Base-by-base conservation (phyloP, 23 tunicate species). In the Trididemnum nubilum region DNA sequence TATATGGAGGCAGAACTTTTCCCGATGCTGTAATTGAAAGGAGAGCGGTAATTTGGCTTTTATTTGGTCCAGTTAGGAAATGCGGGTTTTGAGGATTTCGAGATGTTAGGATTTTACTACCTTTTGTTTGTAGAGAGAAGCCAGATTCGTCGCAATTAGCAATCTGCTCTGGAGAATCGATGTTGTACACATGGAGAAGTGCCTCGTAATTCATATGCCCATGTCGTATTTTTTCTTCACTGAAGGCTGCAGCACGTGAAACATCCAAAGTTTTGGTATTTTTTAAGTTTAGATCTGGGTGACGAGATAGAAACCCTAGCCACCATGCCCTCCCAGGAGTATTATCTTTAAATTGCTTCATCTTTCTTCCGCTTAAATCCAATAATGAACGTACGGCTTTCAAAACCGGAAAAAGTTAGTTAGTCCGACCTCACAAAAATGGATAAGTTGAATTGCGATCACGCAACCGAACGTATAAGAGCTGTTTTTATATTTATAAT, bases 291-390 rank as follows among this genome's bases (percentile, higher is more conserved):
- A 70, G 31, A 70, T 70, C 76, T 19, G 36, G 38, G 19, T 77
- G 69, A 2, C 67, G 34, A 2, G 82, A 9, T n/a, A 24, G 21
- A 54, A 50, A 77, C 19, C 67, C 82, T 7, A 23, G 27, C 82
- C 82, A 77, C 82, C 82, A 77, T 7, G 82, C 38, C 23, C 32
- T 31, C 1, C 82, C 67, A 25, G 82, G 82, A 1, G 23, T 54
- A 30, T 77, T 77, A 26, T 77, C 69, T 28, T 52, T 1, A n/a
- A 77, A 77, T 19, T 2, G 1, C 36, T 27, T 1, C 1, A 77
- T 30, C 12, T 51, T 34, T 1, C 67, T 30, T 1, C 82, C 82
- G 25, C 36, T 1, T 1, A 51, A 23, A 51, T 77, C 82, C 64
- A 70, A 34, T 27, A 70, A 5, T 29, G 25, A 36, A 5, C 32